A percentile compares a stretch with the other conserved stretches of the same genome.
Evolutionary conservation across 30 jellyfish, hydroid and myxozoan genomes (phyloP).

Genomic region (Aurelia sp.): DNA sequence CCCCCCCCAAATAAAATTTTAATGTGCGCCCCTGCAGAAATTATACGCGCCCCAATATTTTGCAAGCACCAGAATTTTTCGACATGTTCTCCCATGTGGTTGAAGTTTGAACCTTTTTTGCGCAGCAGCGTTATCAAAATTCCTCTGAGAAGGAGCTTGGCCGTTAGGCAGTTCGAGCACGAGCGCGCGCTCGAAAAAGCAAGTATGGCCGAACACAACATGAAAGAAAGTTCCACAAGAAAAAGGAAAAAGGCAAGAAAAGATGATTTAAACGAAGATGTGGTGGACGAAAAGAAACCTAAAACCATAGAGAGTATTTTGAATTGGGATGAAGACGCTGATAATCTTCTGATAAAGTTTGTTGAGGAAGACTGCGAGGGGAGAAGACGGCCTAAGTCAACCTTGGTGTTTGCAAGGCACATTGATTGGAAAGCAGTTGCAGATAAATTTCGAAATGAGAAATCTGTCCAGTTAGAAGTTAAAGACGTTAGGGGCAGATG

Average conservation of each 20-base stretch:
- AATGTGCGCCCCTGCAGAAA: too few species aligned
- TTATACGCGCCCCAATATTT: too few species aligned
- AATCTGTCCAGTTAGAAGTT: not conserved
- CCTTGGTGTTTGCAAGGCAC: slow-evolving; percentile 8
- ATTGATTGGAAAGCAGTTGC: slow-evolving; percentile 56
- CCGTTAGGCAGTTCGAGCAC: not conserved
- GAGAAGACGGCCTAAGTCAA: slow-evolving; percentile 37
- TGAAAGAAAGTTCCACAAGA: not conserved
- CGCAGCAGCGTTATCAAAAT: too few species aligned
- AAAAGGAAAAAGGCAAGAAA: slow-evolving; percentile 17
- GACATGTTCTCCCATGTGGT: too few species aligned
- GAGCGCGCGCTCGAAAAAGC: slow-evolving; percentile 17
- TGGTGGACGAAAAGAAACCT: slow-evolving; percentile 5
- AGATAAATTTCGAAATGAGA: slow-evolving; percentile 8
- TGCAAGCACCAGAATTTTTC: too few species aligned
- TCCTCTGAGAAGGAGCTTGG: too few species aligned
- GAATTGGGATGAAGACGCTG: slow-evolving; percentile 62
- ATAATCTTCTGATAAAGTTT: slow-evolving; percentile 13
- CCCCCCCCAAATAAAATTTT: too few species aligned
- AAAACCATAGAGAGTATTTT: not conserved
- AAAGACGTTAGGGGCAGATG: slow-evolving; percentile 37
- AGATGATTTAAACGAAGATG: not conserved
- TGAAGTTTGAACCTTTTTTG: too few species aligned
- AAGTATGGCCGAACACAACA: slow-evolving; percentile 2
- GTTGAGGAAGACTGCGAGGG: slow-evolving; percentile 30